Evolutionary conservation across 1,140 invertebrate genomes (phyloP).

Genomic region (Drosophila lacteicornis): DNA sequence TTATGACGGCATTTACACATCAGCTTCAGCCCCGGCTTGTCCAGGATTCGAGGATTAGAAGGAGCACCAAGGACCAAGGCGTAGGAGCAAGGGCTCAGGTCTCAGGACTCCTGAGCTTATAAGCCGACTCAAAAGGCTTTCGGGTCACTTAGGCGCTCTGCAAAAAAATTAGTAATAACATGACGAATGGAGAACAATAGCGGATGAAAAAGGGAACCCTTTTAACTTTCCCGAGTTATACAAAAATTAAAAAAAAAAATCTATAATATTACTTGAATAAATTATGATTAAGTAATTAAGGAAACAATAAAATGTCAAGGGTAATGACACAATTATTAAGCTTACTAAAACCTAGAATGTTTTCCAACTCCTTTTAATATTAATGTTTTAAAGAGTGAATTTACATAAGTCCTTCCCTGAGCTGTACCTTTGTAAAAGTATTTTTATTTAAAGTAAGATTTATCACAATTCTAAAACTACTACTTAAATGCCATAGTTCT

Average conservation of each 20-base stretch:
- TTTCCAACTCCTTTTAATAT: background rate
- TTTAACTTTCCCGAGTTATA: no score
- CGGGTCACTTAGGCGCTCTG: background rate
- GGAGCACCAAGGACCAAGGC: conserved; percentile 15
- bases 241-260: no score
- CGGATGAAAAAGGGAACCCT: no score
- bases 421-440: background rate
- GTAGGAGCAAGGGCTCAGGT: conserved; percentile 9
- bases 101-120: conserved; percentile 56
- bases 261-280: no score
- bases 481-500: background rate
- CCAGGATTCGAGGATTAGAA: conserved; percentile 58
- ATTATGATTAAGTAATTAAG: no score
- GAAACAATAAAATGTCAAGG: no score
- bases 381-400: background rate
- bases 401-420: background rate
- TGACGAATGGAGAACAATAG: background rate
- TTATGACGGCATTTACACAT: conserved; percentile 80
- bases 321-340: background rate
- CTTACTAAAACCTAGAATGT: background rate
- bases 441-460: background rate
- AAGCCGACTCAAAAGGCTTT: conserved; percentile 65
- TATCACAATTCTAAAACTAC: background rate
- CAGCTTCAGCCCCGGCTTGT: conserved; percentile 27
- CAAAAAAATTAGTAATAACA: conserved; percentile 6